Evolutionary conservation across 2,888 invertebrate genomes (phyloP), one percentile per base, ranked within the genome.

Genomic region (Cryptocephalus primarius): DNA sequence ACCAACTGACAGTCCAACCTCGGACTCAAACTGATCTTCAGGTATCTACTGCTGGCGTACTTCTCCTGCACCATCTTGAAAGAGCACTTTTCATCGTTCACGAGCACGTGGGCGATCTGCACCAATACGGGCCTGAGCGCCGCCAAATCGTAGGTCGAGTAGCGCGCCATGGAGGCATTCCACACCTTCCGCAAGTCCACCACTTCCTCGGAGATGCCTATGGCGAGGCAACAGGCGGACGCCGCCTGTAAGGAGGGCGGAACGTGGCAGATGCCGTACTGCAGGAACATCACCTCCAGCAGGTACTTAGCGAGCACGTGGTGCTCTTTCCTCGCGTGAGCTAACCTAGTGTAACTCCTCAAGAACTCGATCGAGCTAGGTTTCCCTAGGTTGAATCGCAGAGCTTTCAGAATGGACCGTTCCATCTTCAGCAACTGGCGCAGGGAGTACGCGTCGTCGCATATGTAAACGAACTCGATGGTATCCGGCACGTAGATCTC

Each of bases 341-440:
- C 76, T 9, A 79, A 76, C 60, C 77, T 78, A 8, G 74, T 73
- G 58, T 75, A 78, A 73, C 95, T 81, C 51, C 96, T 76, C 39
- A 96, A 74, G 65, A 97, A 97, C 61, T 88, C 88, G 36, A 96
- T 75, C 0, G 93, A 86, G 48, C 91, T 75, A 0, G 97, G 95
- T 55, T 87, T 78, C 8, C 91, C 87, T 45, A 97, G 75, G 55
- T 83, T 82, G 67, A 85, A 95, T 47, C 85, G 80, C 14, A 96
- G 74, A 22, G 79, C 77, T 52, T 73, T 77, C 51, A 93, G 74
- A 33, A 96, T 88, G 9, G 81, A 75, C 50, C 77, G 71, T 72
- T 97, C 96, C 82, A 92, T 93, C 51, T 76, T 74, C 40, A 88
- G 73, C 36, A 96, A 81, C 58, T 95, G 88, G 2, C 73, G 64